These are phyloP conservation scores for Caenorhabditis sp. DNA, from an alignment of 2,888 invertebrate genomes.

Conservation along the genomic window DNA sequence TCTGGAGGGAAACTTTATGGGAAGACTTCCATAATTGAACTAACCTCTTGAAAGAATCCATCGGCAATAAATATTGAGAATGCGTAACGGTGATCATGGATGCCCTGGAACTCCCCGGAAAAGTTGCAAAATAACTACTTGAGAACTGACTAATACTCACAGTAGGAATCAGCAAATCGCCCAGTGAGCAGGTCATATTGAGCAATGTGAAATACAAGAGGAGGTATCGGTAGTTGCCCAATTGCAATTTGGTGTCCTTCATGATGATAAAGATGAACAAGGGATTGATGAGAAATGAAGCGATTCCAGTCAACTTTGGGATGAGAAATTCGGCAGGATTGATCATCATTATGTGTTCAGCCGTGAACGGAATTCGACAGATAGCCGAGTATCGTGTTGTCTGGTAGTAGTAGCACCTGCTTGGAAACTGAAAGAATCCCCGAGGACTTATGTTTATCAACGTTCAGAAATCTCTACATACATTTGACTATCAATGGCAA, in stretches of 20 bases:
- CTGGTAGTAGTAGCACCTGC: too few species aligned
- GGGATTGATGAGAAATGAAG: slow-evolving; percentile 27
- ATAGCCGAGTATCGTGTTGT: too few species aligned
- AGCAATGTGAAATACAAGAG: slow-evolving; percentile 28
- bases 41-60: background rate
- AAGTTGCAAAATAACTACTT: too few species aligned
- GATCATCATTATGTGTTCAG: background rate
- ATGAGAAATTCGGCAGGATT: background rate
- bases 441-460: too few species aligned
- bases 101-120: background rate
- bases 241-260: slow-evolving; percentile 11
- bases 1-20: too few species aligned
- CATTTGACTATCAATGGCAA: too few species aligned
- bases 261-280: slow-evolving; percentile 22
- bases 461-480: too few species aligned
- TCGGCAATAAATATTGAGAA: background rate
- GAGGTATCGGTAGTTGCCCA: slow-evolving; percentile 32
- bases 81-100: background rate
- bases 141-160: background rate
- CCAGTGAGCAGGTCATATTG: slow-evolving; percentile 34
- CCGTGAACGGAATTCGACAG: too few species aligned
- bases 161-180: slow-evolving; percentile 27
- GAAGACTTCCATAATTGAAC: too few species aligned
- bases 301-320: slow-evolving; percentile 1
- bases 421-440: too few species aligned